Evolutionary conservation across 1,140 invertebrate species (phyloP), one percentile per base, ranked within the genome.

Genomic region (Oncopeltus fasciatus): DNA sequence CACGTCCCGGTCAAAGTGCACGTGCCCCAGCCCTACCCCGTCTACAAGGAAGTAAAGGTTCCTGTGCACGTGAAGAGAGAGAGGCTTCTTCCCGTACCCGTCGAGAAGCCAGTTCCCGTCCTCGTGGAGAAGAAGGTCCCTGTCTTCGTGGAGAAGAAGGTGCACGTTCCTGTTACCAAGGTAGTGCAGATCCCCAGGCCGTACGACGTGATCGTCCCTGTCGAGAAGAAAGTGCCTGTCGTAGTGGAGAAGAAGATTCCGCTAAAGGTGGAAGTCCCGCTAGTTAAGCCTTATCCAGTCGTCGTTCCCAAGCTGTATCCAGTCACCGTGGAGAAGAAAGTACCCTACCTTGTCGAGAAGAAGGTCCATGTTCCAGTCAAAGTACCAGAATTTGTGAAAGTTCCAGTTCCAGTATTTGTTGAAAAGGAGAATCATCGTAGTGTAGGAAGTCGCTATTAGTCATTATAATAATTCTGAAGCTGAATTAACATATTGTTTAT

Each of bases 371-470:
- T 8, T 38, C 31, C 31, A 38, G 31, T 38, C 5, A 38, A 38
- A 14, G 31, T 38, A 8, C 31, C 31, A 38, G 86, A 86, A 71
- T 84, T 86, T 77, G 84, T 88, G 3, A 86, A 85, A 73, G 84
- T 87, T 68, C 84, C 82, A 74, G 83, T 87, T 29, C 87, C 87
- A 69, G 85, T 87, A 69, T 85, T 84, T 21, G 85, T 87, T 0
- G 84, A 86, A 70, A 84, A 85, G 65, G 77, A 80, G 1, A 78
- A 81, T 8, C 31, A 38, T 38, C n/a, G n/a, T n/a, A n/a, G n/a
- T n/a, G n/a, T n/a, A n/a, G n/a, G n/a, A n/a, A n/a, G n/a, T n/a
- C n/a, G n/a, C n/a, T n/a, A n/a, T n/a, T n/a, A n/a, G n/a, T n/a
- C n/a, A n/a, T n/a, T n/a, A n/a, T n/a, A n/a, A n/a, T n/a, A n/a